These are phyloP conservation scores for Plemyria rubiginata DNA, from an alignment of 2,888 invertebrate genomes.

Conservation along the genomic window DNA sequence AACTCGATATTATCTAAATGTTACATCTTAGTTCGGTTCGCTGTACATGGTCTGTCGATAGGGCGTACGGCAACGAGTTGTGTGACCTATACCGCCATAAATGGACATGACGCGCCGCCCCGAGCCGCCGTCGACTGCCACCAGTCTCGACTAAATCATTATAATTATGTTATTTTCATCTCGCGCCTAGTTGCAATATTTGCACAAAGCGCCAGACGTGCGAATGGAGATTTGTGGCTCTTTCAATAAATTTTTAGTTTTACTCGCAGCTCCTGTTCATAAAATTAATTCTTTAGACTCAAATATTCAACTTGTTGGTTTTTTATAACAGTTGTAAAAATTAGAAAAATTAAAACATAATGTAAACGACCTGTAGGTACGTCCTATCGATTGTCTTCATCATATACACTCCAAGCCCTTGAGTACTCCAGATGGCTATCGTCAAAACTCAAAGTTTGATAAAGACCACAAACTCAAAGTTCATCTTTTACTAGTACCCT, in stretches of 20 bases:
- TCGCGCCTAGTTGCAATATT: constrained; percentile 57
- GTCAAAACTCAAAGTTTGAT: no score
- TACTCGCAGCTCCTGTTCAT: no score
- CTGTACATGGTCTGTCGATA: constrained; percentile 62
- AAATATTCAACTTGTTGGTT: no score
- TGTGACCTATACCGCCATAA: constrained; percentile 68
- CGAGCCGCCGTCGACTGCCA: constrained; percentile 52
- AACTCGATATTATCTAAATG: constrained; percentile 39
- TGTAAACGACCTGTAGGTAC: no score
- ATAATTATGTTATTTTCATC: constrained; percentile 56
- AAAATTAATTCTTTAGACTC: no score
- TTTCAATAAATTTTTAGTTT: neutral
- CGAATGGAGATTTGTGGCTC: neutral
- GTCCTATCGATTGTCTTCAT: no score
- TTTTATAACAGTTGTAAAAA: no score
- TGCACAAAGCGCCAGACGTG: constrained; percentile 43
- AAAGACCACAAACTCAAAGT: no score
- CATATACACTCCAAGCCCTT: no score
- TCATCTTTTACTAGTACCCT: no score
- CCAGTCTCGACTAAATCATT: constrained; percentile 66
- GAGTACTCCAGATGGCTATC: no score
- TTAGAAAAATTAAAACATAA: no score
- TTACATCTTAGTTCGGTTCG: constrained; percentile 46
- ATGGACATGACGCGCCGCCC: constrained; percentile 66
- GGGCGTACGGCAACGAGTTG: constrained; percentile 52